Conservation (phyloP, 2,888 invertebrate species). For the Drosophila histrio region DNA sequence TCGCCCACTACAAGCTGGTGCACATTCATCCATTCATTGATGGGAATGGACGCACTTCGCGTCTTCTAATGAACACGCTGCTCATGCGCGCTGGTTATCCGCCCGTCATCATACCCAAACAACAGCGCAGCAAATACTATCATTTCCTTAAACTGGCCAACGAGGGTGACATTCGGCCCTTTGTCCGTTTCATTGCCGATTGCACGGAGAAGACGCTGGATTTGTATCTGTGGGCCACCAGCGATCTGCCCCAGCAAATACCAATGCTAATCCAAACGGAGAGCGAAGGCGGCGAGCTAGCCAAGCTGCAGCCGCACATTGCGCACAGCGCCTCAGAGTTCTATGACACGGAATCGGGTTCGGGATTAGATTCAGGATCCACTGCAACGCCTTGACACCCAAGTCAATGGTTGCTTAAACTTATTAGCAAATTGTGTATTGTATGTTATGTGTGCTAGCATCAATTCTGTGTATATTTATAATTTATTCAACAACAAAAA, state of each 20-base stretch:
- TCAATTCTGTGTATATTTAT: constrained; percentile 34
- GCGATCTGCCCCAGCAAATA: constrained; percentile 89
- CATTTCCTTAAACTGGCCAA: constrained; percentile 95
- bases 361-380: constrained; percentile 63
- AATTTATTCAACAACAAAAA: constrained; percentile 40
- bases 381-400: constrained; percentile 3
- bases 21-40: constrained; percentile 98
- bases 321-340: constrained; percentile 26
- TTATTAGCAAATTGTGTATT: constrained; percentile 42
- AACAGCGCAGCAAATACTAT: constrained; percentile 93
- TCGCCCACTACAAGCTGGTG: constrained; percentile 98
- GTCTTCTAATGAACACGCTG: constrained; percentile 97
- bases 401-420: constrained; percentile 8
- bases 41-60: constrained; percentile 97
- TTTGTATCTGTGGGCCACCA: constrained; percentile 93
- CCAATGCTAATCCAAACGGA: constrained; percentile 86
- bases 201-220: constrained; percentile 95
- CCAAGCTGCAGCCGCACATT: constrained; percentile 55
- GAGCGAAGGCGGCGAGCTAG: constrained; percentile 70
- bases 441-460: constrained; percentile 35
- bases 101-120: constrained; percentile 96
- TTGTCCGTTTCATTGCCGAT: constrained; percentile 97
- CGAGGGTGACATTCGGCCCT: constrained; percentile 96
- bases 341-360: constrained; percentile 29
- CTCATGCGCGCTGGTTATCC: constrained; percentile 98